Conservation (phyloP, 2,113 vertebrate species). For the Fregetta grallaria region DNA sequence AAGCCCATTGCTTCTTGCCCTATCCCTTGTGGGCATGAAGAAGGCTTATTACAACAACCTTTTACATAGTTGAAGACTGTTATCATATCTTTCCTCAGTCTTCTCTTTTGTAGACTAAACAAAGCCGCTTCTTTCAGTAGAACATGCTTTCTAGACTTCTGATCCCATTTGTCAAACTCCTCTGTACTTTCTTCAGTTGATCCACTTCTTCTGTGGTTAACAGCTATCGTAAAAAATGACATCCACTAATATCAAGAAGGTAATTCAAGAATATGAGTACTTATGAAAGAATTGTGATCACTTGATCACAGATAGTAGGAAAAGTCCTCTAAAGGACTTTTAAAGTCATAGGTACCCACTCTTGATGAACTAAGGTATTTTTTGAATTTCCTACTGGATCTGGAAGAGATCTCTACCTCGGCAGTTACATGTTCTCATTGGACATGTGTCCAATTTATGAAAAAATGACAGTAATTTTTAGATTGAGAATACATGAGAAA, state of each 20-base stretch:
- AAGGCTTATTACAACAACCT: not conserved
- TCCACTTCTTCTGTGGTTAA: not conserved
- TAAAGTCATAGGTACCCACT: not conserved
- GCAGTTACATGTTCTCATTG: not conserved
- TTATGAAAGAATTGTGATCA: not conserved
- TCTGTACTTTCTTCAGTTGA: not conserved
- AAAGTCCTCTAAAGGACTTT: not conserved
- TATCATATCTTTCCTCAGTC: slow-evolving; percentile 40
- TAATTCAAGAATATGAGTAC: not conserved
- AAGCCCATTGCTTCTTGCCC: not conserved
- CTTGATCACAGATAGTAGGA: not conserved
- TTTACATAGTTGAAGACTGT: slow-evolving; percentile 21
- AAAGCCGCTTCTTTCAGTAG: not conserved
- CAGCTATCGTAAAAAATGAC: not conserved
- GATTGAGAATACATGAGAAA: not conserved
- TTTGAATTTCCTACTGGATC: not conserved
- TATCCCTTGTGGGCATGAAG: not conserved
- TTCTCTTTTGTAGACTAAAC: slow-evolving; percentile 54
- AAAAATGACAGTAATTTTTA: not conserved
- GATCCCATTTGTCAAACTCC: not conserved
- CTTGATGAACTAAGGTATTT: not conserved
- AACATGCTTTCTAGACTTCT: not conserved
- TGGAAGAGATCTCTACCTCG: not conserved
- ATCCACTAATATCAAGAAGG: not conserved
- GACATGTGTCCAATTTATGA: not conserved